Percentiles rank a stretch among this genome's conserved stretches.
These are phyloP conservation scores for Pelochelys cantorii DNA, from an alignment of 2,797 vertebrate species.

Conservation along the genomic window DNA sequence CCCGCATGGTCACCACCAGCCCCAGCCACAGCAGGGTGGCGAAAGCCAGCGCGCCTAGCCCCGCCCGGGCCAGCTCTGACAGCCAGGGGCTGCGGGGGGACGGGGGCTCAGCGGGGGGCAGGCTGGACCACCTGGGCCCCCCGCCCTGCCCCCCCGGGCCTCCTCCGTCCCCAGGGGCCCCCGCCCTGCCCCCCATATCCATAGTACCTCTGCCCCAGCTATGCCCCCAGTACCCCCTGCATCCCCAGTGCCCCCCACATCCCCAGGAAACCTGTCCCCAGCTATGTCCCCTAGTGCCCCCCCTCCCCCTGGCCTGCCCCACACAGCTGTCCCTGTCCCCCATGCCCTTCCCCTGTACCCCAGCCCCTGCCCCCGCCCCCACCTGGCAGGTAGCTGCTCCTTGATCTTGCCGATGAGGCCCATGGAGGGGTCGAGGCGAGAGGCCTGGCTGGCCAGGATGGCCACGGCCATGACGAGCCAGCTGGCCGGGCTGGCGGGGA, in stretches of 20 bases:
- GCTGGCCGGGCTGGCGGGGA: constrained; percentile 91
- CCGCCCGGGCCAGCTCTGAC: constrained; percentile 85
- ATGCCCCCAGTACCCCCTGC: too few species aligned
- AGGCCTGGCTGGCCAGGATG: constrained; percentile 91
- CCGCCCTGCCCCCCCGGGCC: neutral
- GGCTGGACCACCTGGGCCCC: too few species aligned
- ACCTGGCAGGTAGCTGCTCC: constrained; percentile 92
- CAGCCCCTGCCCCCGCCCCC: neutral
- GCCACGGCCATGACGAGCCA: constrained; percentile 94
- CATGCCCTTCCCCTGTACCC: too few species aligned
- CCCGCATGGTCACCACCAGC: constrained; percentile 92
- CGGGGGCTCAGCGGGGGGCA: neutral
- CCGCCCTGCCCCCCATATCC: too few species aligned
- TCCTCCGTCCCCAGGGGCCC: too few species aligned
- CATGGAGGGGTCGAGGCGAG: constrained; percentile 93
- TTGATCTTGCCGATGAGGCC: constrained; percentile 94
- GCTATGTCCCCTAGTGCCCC: too few species aligned
- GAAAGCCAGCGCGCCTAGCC: constrained; percentile 89
- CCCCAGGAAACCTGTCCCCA: too few species aligned
- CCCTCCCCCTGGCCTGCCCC: too few species aligned
- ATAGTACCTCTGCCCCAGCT: too few species aligned
- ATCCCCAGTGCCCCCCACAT: too few species aligned
- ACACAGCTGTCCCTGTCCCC: too few species aligned
- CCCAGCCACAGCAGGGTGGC: constrained; percentile 91
- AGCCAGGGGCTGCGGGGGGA: constrained; percentile 81